Conservation (phyloP, 1,140 invertebrate species). For the Neodiprion fabricii region DNA sequence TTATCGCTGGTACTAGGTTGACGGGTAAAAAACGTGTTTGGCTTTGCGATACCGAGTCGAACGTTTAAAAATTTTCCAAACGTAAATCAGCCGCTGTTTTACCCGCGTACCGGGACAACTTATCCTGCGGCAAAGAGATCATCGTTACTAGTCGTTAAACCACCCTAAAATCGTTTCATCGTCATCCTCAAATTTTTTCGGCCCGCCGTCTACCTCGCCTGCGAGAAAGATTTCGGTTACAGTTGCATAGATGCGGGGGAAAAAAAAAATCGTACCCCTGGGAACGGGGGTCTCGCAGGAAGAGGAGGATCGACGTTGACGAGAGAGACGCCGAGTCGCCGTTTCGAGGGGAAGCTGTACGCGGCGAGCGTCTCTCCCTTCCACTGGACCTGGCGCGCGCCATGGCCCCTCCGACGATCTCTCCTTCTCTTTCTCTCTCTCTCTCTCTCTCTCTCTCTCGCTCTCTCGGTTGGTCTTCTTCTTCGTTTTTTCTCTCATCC, state of each 20-base stretch:
- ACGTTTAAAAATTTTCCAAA: no score
- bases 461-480: not conserved
- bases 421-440: slow-evolving; percentile 17
- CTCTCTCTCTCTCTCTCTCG: slow-evolving; percentile 9
- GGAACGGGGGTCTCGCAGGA: slow-evolving; percentile 24
- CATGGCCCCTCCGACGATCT: slow-evolving; percentile 44
- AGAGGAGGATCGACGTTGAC: slow-evolving; percentile 14
- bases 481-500: not conserved
- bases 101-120: no score
- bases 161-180: no score
- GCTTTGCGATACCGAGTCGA: no score
- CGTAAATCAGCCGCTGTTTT: no score
- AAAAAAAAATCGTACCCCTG: not conserved
- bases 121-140: no score
- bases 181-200: no score
- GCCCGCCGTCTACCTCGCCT: no score
- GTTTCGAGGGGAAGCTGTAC: slow-evolving; percentile 41
- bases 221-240: not conserved
- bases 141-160: no score
- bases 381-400: slow-evolving; percentile 53
- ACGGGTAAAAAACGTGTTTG: no score
- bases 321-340: slow-evolving; percentile 20
- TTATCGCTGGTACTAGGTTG: no score
- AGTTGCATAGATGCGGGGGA: not conserved
- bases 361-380: slow-evolving; percentile 57